Conservation (phyloP, 2,113 vertebrate genomes). For the Calidris pugnax region DNA sequence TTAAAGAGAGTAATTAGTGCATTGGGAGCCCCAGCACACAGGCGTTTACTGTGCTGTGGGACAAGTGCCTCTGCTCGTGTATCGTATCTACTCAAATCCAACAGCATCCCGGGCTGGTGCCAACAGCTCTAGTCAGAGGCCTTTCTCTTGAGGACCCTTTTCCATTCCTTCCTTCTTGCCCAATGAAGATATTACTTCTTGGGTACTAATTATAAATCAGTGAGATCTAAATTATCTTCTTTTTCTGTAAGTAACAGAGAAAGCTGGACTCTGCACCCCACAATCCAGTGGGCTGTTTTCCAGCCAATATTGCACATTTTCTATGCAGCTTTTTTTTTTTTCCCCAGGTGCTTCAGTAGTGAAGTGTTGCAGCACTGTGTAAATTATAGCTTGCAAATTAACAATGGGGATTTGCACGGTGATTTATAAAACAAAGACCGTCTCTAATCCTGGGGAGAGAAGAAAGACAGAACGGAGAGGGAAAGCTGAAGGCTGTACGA, state of each 20-base stretch:
- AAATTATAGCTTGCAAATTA: neutral
- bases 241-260: neutral
- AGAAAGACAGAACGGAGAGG: neutral
- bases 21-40: slow-evolving; percentile 31
- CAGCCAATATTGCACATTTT: neutral
- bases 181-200: slow-evolving; percentile 3
- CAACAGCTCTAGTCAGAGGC: neutral
- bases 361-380: neutral
- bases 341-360: neutral
- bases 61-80: neutral
- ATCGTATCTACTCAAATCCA: neutral
- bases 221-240: neutral
- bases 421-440: neutral
- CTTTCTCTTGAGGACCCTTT: neutral
- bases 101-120: neutral
- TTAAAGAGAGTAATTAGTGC: slow-evolving; percentile 37
- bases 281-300: neutral
- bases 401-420: neutral
- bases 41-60: neutral
- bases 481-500: neutral
- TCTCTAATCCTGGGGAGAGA: neutral
- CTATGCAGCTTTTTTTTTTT: neutral
- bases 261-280: neutral
- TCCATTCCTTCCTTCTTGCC: neutral
- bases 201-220: neutral